Evolutionary conservation across 2,113 vertebrate species (phyloP).

Genomic region (Euleptes europaea): DNA sequence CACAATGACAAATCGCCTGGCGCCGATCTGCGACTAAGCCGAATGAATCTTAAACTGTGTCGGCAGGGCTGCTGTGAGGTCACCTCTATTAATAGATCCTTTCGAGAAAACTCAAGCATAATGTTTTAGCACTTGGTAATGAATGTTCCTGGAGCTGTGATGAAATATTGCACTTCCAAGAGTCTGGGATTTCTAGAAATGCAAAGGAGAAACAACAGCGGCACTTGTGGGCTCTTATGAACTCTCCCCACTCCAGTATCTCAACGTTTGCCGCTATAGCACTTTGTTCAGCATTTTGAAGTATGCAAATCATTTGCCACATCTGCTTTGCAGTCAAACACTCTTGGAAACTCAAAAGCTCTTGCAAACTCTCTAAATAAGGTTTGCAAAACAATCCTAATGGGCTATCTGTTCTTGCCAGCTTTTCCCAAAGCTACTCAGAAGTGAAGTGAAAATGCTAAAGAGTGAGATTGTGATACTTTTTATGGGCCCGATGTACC

Average conservation of each 20-base stretch:
- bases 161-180: neutral
- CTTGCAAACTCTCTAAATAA: slow-evolving; percentile 15
- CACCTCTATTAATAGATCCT: slow-evolving; percentile 28
- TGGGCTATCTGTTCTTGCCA: slow-evolving; percentile 5
- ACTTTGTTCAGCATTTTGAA: neutral
- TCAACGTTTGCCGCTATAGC: neutral
- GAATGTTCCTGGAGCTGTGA: neutral
- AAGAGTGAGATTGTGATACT: slow-evolving; percentile 11
- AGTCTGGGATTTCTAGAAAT: neutral
- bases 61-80: neutral
- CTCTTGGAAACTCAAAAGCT: slow-evolving; percentile 23
- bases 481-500: slow-evolving; percentile 41
- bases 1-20: slow-evolving; percentile 22
- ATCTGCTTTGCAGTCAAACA: slow-evolving; percentile 21
- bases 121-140: slow-evolving; percentile 32
- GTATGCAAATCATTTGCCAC: slow-evolving; percentile 4
- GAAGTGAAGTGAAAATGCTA: slow-evolving; percentile 17
- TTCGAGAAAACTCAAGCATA: neutral
- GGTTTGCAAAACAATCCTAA: slow-evolving; percentile 23
- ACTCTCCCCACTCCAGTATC: neutral
- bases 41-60: slow-evolving; percentile 30
- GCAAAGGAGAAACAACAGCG: neutral
- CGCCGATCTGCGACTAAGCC: slow-evolving; percentile 15
- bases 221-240: neutral
- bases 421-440: slow-evolving; percentile 9